Base-by-base conservation (phyloP, 2,888 invertebrate genomes). In the Caenorhabditis wallacei region DNA sequence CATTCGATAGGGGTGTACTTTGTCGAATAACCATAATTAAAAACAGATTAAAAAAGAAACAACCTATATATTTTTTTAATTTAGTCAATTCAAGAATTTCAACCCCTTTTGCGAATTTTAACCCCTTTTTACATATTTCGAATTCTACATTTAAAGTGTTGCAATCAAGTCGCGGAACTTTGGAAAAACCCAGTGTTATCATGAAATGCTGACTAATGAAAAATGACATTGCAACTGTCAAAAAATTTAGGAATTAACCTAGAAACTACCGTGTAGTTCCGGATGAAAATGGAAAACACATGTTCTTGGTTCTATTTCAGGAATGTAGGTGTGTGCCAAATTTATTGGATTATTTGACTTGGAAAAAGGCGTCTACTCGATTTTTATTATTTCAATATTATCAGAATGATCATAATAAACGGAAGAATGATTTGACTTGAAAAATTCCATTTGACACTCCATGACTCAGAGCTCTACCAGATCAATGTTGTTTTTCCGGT, bases 401-500 rank as follows among this genome's bases (percentile, higher is more conserved):
- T 43, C 43, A 51, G 48, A 11, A 30, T 30, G 8, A 8, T 30
- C 30, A 30, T 30, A 30, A 30, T 30, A n/a, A 56, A 26, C 56
- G 26, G 30, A 56, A 26, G 37, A n/a, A 24, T 54, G 53, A 66
- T 24, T 68, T 54, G 40, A 40, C 3, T 8, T 26, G 18, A 30
- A 16, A 26, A 8, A 16, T 57, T 57, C 35, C 57, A 57, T 59
- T 20, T 22, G 7, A 13, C n/a, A n/a, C 22, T 40, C 10, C 2
- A 20, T 59, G 40, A 59, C 4, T 59, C 61, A 72, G 10, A 40
- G 53, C 59, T 46, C 56, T 16, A 30, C 1, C 3, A n/a, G 57
- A 59, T 22, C 48, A 61, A 74, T 40, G 10, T 30, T 72, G 53
- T 72, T 64, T 71, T 74, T 61, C 35, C 18, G 56, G 22, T 56